These are phyloP conservation scores for Flexamia atlantica DNA, from an alignment of 2,888 invertebrate genomes.

Conservation along the genomic window DNA sequence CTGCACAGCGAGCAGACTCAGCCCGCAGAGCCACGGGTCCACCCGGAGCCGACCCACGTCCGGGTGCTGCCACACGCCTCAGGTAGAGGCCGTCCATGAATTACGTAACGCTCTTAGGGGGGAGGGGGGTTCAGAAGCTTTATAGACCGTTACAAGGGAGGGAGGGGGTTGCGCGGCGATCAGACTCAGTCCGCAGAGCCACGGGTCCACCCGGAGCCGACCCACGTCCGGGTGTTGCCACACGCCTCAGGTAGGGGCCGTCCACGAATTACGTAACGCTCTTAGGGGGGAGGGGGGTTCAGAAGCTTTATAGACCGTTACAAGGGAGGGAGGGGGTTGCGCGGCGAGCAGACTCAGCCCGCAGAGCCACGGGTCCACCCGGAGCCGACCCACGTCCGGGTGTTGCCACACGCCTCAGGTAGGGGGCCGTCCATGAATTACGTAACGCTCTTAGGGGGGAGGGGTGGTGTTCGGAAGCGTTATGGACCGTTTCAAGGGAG, in stretches of 20 bases:
- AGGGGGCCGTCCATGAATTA: no score
- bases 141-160: no score
- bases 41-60: conserved; percentile 72
- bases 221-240: conserved; percentile 73
- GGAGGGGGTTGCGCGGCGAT: conserved; percentile 63
- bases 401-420: conserved; percentile 75
- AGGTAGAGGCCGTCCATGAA: no score
- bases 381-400: conserved; percentile 70
- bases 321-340: no score
- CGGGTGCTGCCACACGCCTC: conserved; percentile 74
- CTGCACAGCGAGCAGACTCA: conserved; percentile 73
- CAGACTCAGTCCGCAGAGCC: conserved; percentile 81
- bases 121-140: no score
- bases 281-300: no score
- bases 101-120: no score
- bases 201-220: conserved; percentile 79
- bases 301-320: no score
- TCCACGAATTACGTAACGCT: no score
- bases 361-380: conserved; percentile 85
- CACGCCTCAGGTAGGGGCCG: conserved; percentile 75
- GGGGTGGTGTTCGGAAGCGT: no score
- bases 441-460: no score
- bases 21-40: conserved; percentile 84
- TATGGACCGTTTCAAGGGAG: no score
- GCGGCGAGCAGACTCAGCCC: conserved; percentile 76